Conservation (phyloP, 1,140 invertebrate species). For the Popillia japonica region DNA sequence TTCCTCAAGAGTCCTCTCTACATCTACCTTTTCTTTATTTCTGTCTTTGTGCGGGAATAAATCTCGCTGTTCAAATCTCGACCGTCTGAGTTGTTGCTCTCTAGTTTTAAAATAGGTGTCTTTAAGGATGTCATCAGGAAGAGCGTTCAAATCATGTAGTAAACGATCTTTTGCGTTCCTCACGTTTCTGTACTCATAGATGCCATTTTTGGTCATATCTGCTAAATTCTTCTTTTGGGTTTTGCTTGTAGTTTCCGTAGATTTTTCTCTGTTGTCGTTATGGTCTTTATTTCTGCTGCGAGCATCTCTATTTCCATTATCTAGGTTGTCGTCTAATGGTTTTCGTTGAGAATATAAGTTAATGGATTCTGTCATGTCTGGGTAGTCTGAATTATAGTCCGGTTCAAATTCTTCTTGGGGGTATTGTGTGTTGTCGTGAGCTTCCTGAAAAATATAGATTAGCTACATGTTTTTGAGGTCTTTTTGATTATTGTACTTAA, state of each 20-base stretch:
- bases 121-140: conserved; percentile 57
- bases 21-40: conserved; percentile 53
- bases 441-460: conserved; percentile 31
- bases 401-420: conserved; percentile 41
- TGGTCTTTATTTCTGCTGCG: conserved; percentile 53
- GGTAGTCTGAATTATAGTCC: conserved; percentile 41
- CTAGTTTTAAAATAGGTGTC: conserved; percentile 58
- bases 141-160: conserved; percentile 53
- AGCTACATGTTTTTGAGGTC: no score
- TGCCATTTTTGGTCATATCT: conserved; percentile 48
- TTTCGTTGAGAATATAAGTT: conserved; percentile 38
- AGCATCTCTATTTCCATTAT: conserved; percentile 51
- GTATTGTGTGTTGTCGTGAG: conserved; percentile 19
- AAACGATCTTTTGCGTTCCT: conserved; percentile 52
- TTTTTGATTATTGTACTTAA: no score
- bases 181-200: conserved; percentile 57
- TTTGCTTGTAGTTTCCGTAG: conserved; percentile 31
- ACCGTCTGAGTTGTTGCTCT: conserved; percentile 55
- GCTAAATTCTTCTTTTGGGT: conserved; percentile 48
- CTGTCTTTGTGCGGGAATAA: conserved; percentile 54
- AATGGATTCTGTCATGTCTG: conserved; percentile 18
- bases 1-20: conserved; percentile 53
- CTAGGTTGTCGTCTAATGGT: conserved; percentile 14
- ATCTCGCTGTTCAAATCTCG: conserved; percentile 58
- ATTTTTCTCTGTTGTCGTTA: conserved; percentile 3